Percentiles rank a stretch among this genome's conserved stretches.
phyloP scores from a whole-genome alignment of 2,888 invertebrate species.

The Vesta saturnalis region DNA sequence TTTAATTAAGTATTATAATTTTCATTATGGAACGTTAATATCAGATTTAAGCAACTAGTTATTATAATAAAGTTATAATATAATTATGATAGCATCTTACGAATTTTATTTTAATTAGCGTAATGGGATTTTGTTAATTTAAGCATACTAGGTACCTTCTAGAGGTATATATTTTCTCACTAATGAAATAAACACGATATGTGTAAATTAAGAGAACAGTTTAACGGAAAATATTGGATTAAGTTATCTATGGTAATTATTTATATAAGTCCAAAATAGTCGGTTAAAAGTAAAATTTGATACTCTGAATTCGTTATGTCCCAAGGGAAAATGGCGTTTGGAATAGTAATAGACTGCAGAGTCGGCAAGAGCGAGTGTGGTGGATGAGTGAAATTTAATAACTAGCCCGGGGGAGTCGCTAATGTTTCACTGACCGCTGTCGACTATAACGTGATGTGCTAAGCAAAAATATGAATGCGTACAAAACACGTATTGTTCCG shows the following conservation, averaged over 20 bases:
- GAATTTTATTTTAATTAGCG: slow-evolving; percentile 10
- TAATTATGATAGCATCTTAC: slow-evolving; percentile 3
- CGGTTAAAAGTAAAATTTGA: slow-evolving; percentile 39
- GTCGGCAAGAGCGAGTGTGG: slow-evolving; percentile 36
- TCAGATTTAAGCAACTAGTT: slow-evolving; percentile 3
- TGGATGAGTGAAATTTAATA: slow-evolving; percentile 39
- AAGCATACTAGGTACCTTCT: not conserved
- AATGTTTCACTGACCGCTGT: slow-evolving; percentile 41
- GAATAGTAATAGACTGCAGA: slow-evolving; percentile 40
- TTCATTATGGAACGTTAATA: not conserved
- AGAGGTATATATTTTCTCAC: not conserved
- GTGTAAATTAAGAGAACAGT: not conserved
- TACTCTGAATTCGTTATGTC: slow-evolving; percentile 34
- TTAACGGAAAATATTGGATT: not conserved
- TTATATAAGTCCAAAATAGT: slow-evolving; percentile 16
- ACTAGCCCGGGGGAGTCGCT: slow-evolving; percentile 38
- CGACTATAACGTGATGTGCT: slow-evolving; percentile 36
- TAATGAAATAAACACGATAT: slow-evolving; percentile 4
- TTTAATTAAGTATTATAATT: slow-evolving; percentile 11
- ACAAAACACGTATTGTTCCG: slow-evolving; percentile 38
- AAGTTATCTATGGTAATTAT: not conserved
- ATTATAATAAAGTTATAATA: slow-evolving; percentile 8
- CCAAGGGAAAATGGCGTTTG: slow-evolving; percentile 32
- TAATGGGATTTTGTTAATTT: slow-evolving; percentile 4
- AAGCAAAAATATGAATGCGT: slow-evolving; percentile 38